phyloP scores from a whole-genome alignment of 2,113 vertebrate species.

The Prochilodus magdalenae region DNA sequence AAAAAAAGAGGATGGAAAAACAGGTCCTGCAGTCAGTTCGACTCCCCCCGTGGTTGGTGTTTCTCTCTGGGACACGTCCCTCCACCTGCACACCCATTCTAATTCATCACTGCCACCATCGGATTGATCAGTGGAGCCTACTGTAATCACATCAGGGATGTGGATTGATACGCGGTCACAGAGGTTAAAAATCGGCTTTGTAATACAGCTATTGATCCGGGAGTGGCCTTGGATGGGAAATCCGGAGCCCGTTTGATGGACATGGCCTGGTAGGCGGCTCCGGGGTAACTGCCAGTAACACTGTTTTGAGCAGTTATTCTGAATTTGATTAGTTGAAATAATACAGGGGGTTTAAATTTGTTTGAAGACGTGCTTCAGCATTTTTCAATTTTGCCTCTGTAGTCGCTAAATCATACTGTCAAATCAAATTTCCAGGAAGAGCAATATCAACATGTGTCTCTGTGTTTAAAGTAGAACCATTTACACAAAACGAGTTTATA shows the following conservation, averaged over 20 bases:
- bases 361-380: background rate
- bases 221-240: background rate
- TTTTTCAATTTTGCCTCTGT: background rate
- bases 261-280: background rate
- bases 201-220: conserved; percentile 9
- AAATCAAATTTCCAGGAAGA: no score
- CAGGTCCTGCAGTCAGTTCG: background rate
- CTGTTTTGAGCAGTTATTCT: background rate
- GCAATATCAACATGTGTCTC: no score
- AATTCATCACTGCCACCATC: conserved; percentile 32
- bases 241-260: background rate
- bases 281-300: background rate
- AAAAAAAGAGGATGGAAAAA: background rate
- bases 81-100: conserved; percentile 5
- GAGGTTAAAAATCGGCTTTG: conserved; percentile 38
- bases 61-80: background rate
- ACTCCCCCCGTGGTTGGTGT: background rate
- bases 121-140: conserved; percentile 35
- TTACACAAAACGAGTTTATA: background rate
- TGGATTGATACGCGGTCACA: conserved; percentile 33
- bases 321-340: background rate
- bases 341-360: background rate
- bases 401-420: no score
- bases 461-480: background rate
- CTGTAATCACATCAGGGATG: conserved; percentile 31